These are phyloP conservation scores for Limosa lapponica DNA, from an alignment of 2,797 vertebrate species.

Conservation along the genomic window DNA sequence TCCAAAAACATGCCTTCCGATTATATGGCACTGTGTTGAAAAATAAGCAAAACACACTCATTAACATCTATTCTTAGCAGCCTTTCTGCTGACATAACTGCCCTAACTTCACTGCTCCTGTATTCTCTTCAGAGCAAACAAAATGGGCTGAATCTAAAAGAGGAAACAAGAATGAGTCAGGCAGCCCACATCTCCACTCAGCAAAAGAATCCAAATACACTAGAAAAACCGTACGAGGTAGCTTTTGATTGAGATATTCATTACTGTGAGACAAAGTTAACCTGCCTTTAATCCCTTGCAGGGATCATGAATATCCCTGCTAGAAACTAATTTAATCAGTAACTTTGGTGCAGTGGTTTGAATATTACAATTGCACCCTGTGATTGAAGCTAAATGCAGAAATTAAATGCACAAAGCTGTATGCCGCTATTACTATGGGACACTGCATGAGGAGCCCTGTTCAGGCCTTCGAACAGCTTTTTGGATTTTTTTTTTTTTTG, in stretches of 20 bases:
- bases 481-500: not conserved
- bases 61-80: constrained; percentile 33
- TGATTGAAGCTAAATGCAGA: not conserved
- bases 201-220: not conserved
- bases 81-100: constrained; percentile 12
- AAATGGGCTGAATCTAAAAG: not conserved
- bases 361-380: not conserved
- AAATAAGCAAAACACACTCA: constrained; percentile 26
- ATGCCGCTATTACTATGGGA: not conserved
- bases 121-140: not conserved
- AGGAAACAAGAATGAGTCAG: not conserved
- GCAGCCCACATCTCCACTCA: not conserved
- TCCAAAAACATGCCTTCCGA: not conserved
- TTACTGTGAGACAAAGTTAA: not conserved
- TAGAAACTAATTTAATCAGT: not conserved
- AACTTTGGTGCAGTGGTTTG: not conserved
- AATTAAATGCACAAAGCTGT: not conserved
- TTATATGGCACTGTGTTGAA: not conserved
- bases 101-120: not conserved
- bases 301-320: not conserved
- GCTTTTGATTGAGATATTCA: not conserved
- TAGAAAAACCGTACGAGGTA: not conserved
- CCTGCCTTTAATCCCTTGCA: not conserved
- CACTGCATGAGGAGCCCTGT: not conserved
- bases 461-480: not conserved